Base-by-base conservation (phyloP, 2,797 vertebrate species). In the Myoxocephalus aenaeus region DNA sequence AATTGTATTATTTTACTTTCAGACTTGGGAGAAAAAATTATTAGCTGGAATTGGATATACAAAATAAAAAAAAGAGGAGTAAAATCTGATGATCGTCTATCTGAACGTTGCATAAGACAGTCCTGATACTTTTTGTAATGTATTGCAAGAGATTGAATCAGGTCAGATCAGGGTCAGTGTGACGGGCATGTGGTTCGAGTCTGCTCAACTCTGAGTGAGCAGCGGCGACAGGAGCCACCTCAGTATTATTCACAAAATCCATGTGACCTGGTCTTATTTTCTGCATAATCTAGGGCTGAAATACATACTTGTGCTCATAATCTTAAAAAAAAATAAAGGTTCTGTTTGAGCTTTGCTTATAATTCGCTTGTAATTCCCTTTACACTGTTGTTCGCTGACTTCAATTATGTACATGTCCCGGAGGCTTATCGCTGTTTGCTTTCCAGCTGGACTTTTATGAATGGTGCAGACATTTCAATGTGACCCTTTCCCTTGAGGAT, bases 351-450 rank as follows among this genome's bases (percentile, higher is more conserved):
- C 36, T 42, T 64, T 22, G 59, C 44, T 73, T 38, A 40, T 79
- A 62, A 75, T 75, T 71, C 42, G 68, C 85, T 78, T 80, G 32
- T 64, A 59, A 81, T 80, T 82, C 72, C 75, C 48, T 80, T 77
- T 32, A 64, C 65, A 83, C 56, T 68, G 48, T 87, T 89, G 83
- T 89, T 87, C 86, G 77, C 81, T 63, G 79, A 87, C 80, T 81
- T 80, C 65, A 77, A 72, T 86, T 65, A 44, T 42, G 50, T 59
- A n/a, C 48, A 44, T 57, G 42, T 86, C 77, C 61, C 79, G 18
- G 25, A 71, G 83, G 79, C 65, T 79, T 74, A 76, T 73, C 46
- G 5, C 58, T 46, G 77, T 75, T 73, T 44, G 22, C 32, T 72
- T 84, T 86, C 66, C 69, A 72, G 77, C 62, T 50, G 61, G 74